Evolutionary conservation across 1,140 invertebrate genomes (phyloP).

Genomic region (Anastrepha ludens): DNA sequence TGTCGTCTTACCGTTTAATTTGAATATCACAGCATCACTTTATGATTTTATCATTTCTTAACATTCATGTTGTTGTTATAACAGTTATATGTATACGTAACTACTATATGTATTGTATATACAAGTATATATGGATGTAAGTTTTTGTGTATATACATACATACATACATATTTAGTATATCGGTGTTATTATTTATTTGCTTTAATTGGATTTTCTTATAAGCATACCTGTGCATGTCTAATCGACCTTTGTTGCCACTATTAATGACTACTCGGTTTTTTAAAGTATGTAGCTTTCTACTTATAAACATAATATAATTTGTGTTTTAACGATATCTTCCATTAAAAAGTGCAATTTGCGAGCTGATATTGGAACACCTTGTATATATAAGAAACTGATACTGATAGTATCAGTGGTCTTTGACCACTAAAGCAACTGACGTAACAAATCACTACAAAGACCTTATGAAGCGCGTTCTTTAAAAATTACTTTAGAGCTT

Average conservation of each 20-base stretch:
- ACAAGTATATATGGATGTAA: slow-evolving; percentile 34
- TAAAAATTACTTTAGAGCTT: no score
- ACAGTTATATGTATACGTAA: slow-evolving; percentile 4
- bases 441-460: no score
- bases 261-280: background rate
- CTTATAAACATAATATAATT: background rate
- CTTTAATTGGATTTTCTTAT: slow-evolving; percentile 52
- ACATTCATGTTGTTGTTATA: slow-evolving; percentile 46
- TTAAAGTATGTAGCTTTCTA: background rate
- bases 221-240: background rate
- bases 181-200: slow-evolving; percentile 30
- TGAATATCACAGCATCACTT: slow-evolving; percentile 45
- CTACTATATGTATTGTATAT: slow-evolving; percentile 9
- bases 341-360: background rate
- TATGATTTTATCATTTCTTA: slow-evolving; percentile 50
- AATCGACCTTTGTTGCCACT: background rate
- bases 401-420: no score
- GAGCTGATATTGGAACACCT: no score
- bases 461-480: no score
- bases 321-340: background rate
- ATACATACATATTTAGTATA: slow-evolving; percentile 45
- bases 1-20: slow-evolving; percentile 27
- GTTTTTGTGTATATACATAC: slow-evolving; percentile 2
- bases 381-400: no score
- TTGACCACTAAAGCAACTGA: no score